A percentile compares a stretch with the other conserved stretches of the same genome.
Conservation (phyloP, 2,888 invertebrate species). For the Apomyelois bistriatella region DNA sequence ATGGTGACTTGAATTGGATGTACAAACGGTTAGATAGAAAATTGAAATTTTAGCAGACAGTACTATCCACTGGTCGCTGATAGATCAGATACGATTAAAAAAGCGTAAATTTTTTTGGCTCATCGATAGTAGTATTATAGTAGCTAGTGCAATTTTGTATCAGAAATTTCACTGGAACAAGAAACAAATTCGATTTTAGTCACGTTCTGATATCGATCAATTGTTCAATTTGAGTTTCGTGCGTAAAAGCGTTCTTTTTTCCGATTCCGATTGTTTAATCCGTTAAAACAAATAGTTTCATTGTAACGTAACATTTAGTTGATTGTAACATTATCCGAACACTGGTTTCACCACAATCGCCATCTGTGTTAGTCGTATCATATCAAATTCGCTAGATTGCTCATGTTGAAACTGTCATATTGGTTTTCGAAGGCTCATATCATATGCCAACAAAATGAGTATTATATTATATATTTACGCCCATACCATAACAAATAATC, state of each 20-base stretch:
- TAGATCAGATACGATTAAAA: too few relatives aligned
- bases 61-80: too few relatives aligned
- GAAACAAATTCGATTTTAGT: slow-evolving; percentile 35
- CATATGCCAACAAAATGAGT: too few relatives aligned
- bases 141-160: neutral
- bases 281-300: slow-evolving; percentile 1
- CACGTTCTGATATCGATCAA: slow-evolving; percentile 35
- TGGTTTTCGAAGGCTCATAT: neutral
- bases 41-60: too few relatives aligned
- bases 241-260: slow-evolving; percentile 36
- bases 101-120: neutral
- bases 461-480: too few relatives aligned
- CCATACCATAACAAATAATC: too few relatives aligned
- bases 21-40: too few relatives aligned
- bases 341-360: slow-evolving; percentile 1
- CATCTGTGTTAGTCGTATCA: neutral
- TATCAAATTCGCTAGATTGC: neutral
- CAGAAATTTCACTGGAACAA: slow-evolving; percentile 26
- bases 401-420: neutral
- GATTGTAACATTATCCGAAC: slow-evolving; percentile 8
- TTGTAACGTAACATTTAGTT: slow-evolving; percentile 5
- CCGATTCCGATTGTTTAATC: slow-evolving; percentile 19
- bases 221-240: slow-evolving; percentile 33
- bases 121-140: too few relatives aligned
- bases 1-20: too few relatives aligned